These are phyloP conservation scores for Calidris pugnax DNA, from an alignment of 2,113 vertebrate species.

Conservation along the genomic window DNA sequence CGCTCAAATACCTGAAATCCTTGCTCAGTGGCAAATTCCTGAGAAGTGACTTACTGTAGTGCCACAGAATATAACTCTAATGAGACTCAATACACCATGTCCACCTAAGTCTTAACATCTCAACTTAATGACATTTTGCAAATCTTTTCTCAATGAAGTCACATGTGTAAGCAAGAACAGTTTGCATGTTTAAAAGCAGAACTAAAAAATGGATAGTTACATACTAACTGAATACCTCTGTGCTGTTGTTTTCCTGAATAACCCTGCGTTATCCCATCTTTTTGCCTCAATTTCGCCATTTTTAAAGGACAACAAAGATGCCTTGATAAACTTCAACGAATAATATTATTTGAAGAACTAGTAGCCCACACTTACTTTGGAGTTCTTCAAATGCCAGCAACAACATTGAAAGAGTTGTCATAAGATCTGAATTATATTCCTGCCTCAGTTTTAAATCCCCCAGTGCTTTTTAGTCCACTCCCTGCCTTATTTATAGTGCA, in stretches of 20 bases:
- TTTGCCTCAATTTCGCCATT: not conserved
- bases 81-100: accelerated
- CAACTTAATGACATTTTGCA: not conserved
- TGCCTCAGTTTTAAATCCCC: not conserved
- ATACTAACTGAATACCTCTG: not conserved
- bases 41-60: not conserved
- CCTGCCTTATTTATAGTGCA: not conserved
- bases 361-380: not conserved
- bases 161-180: not conserved
- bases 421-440: not conserved
- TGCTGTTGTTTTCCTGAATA: not conserved
- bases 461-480: not conserved
- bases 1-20: not conserved
- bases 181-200: not conserved
- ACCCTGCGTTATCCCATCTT: not conserved
- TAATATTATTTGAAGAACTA: not conserved
- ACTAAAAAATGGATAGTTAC: not conserved
- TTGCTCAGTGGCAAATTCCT: not conserved
- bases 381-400: not conserved
- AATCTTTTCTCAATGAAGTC: not conserved
- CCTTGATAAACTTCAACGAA: not conserved
- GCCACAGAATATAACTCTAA: not conserved
- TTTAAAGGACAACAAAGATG: not conserved
- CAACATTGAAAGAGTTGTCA: not conserved
- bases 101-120: not conserved